Base-by-base conservation (phyloP, 2,797 vertebrate species). In the Halcyon badia region DNA sequence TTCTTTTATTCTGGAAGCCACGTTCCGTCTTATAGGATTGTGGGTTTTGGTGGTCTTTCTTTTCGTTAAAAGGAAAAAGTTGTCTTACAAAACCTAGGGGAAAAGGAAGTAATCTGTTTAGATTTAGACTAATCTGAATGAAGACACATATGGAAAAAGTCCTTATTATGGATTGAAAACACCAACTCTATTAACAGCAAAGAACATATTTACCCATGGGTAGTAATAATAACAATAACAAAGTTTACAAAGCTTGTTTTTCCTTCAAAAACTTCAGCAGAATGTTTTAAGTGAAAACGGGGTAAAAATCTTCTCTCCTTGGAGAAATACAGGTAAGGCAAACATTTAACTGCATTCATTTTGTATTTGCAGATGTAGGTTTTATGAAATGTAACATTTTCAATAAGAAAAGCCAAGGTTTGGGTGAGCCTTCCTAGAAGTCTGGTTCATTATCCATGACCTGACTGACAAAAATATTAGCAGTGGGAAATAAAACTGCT, bases 381-480 rank as follows among this genome's bases (percentile, higher is more conserved):
- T 90, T 96, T 87, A 48, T 51, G 51, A 96, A 94, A 84, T 48
- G 58, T 39, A 92, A 56, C 30, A 51, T 70, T 89, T 82, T 80
- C 87, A 84, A 41, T 44, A 28, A 61, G 35, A 71, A 64, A 61
- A 57, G 10, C 25, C 70, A 89, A 92, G 48, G 33, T 87, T 70
- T 94, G 48, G n/a, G 56, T 77, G 58, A 90, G 30, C 25, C 39
- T 79, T 87, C 52, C 51, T 62, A 83, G 77, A 89, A 71, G 90
- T 94, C 84, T 85, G 20, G 22, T 93, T 96, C 64, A 52, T 92
- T 94, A 93, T 87, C 92, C 70, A 90, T 94, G 83, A 93, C 92
- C 94, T 73, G 56, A 66, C 51, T 79, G 83, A 85, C 81, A 93
- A 81, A 66, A 92, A 77, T 84, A 84, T 85, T 87, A 92, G 60